Base-by-base conservation (phyloP, 2,113 vertebrate genomes). In the Corythoichthys intestinalis region DNA sequence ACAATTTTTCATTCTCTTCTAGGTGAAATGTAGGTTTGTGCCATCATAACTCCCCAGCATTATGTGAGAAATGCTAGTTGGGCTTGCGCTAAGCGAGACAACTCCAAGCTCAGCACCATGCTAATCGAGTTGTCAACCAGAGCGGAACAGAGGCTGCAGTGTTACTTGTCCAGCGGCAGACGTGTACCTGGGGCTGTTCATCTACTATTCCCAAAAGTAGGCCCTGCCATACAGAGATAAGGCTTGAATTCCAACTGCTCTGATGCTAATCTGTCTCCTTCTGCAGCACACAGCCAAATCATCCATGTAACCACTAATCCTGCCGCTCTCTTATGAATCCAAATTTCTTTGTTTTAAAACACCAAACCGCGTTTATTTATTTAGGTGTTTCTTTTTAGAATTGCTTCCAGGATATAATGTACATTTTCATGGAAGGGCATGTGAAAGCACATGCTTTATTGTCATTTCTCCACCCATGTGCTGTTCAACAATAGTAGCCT, bases 231-330 rank as follows among this genome's bases (percentile, higher is more conserved):
- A 71, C 69, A 66, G 72, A 89, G 90, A 91, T 90, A 91, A 90
- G 86, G 78, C 68, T 74, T 74, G 72, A 83, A 87, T 85, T 88
- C 82, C 77, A 80, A 82, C 85, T 69, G 81, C 83, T 77, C 78
- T 80, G 88, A 91, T 89, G 81, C 7, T 87, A 88, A 91, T 90
- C 87, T 76, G 82, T 59, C 75, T 77, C 56, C 85, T 80, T 83
- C 69, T 67, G 80, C 67, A 73, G 69, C 77, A 67, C 76, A 48
- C 63, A 74, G 69, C 66, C 66, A 69, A 58, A 73, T 67, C 71
- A 85, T 41, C 61, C 58, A 41, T 61, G 74, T 28, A 82, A 76
- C 75, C 74, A 60, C 68, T 78, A 80, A 83, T 87, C 75, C 81
- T 77, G 20, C 50, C 66, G 66, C 65, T 28, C n/a, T 48, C 39